Conservation (phyloP, 2,113 vertebrate species). For the Zapus hudsonius region DNA sequence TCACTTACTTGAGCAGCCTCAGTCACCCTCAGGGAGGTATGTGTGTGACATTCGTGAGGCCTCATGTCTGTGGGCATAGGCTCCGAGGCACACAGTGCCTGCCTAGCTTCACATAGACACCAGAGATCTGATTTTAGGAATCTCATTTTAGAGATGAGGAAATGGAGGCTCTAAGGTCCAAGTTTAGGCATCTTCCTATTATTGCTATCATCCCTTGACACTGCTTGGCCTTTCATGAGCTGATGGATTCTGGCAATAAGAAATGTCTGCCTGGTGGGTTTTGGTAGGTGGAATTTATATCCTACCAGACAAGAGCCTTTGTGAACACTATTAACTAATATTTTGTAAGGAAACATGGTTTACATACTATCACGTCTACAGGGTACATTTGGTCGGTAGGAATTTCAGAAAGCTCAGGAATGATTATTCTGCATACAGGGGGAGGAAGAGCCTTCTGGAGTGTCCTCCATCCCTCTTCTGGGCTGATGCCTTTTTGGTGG, state of each 20-base stretch:
- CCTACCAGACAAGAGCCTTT: neutral
- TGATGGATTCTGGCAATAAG: neutral
- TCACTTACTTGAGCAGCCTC: neutral
- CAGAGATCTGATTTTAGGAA: neutral
- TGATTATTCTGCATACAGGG: neutral
- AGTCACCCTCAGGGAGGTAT: fast-evolving
- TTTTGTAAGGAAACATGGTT: neutral
- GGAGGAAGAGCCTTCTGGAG: neutral
- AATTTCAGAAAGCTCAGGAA: neutral
- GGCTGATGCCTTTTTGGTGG: neutral
- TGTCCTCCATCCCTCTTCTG: neutral
- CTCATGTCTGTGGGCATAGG: neutral
- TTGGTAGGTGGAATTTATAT: neutral
- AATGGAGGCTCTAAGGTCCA: neutral
- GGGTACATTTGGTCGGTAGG: neutral
- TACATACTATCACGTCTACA: neutral
- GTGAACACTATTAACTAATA: neutral
- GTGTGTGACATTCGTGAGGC: neutral
- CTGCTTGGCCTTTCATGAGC: neutral
- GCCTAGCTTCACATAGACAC: neutral
- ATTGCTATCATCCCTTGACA: fast-evolving
- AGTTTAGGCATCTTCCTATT: neutral
- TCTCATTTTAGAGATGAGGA: neutral
- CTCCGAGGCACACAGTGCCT: neutral
- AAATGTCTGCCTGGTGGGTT: neutral